Conservation (phyloP, 2,113 vertebrate genomes). For the Hystrix cristata region DNA sequence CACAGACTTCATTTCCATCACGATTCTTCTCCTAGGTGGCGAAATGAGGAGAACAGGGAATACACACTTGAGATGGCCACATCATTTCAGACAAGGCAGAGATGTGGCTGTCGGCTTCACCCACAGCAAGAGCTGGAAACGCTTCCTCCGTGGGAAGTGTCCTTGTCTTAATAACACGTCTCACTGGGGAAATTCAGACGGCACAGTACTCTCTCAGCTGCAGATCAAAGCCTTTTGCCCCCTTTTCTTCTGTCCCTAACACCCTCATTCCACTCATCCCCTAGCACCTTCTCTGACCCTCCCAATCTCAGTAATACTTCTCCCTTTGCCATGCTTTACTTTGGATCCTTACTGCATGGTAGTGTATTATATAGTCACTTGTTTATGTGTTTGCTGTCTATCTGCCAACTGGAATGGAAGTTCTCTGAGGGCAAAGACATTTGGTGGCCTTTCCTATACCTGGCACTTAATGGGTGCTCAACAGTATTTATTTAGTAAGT, state of each 20-base stretch:
- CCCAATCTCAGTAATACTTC: neutral
- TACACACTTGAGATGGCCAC: fast-evolving
- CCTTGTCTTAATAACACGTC: too few relatives aligned
- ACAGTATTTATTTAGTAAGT: neutral
- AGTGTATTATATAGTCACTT: neutral
- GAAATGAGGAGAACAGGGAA: neutral
- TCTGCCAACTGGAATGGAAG: neutral
- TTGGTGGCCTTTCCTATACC: neutral
- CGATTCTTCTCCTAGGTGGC: neutral
- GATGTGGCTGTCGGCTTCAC: neutral
- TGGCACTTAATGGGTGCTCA: neutral
- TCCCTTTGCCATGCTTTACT: neutral
- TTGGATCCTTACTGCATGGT: neutral
- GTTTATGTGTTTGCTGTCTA: neutral
- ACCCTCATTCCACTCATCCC: neutral
- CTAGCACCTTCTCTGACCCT: neutral
- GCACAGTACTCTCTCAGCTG: neutral
- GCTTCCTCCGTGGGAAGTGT: too few relatives aligned
- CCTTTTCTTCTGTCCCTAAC: neutral
- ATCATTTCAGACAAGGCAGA: too few relatives aligned
- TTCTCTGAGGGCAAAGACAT: neutral
- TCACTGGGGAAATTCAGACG: too few relatives aligned
- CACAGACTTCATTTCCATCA: neutral
- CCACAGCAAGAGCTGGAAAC: neutral
- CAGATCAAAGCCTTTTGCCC: neutral